Evolutionary conservation across 2,797 vertebrate genomes (phyloP), one percentile per base, ranked within the genome.

Genomic region (Hafferia zeledoni): DNA sequence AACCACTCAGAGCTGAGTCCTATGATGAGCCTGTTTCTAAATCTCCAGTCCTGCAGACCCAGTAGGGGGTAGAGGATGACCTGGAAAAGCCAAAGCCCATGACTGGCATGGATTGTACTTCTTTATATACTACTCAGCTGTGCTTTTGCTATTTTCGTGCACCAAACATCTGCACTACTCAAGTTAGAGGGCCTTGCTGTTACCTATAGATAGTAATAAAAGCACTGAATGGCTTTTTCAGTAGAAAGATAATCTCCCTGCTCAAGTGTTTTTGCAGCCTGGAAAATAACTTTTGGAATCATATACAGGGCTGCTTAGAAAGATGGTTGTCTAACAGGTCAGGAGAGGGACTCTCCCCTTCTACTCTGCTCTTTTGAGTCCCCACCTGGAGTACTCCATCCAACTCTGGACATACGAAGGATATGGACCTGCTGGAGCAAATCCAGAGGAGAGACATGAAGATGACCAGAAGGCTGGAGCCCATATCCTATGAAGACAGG

Each of bases 31-130:
- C 8, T 37, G 6, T 77, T 83, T 83, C 27, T 57, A 23, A 30
- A 43, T 19, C 15, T 37, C 41, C 41, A 81, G 39, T 30, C 59
- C 43, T 13, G 20, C 11, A 47, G 23, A 76, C 16, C 11, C 10
- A 3, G 0, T 1, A 0, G 4, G 3, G 13, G 28, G 16, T 11
- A 74, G 20, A 77, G 3, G 11, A 35, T 8, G 9, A 31, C 17
- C 41, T 85, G 59, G 52, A 82, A 93, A 90, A 87, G 4, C 20
- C 43, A n/a, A 78, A 10, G 30, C 8, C 7, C 2, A 1, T 31
- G 15, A 31, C 24, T 89, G 76, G n/a, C 60, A 83, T 0, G 1
- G 60, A 74, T 33, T 10, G 4, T 12, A 3, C 12, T 75, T 9
- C 31, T 78, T 72, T 35, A n/a, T 49, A 43, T 22, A 35, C 22